Evolutionary conservation across 2,888 invertebrate species (phyloP).

Genomic region (Caenorhabditis sulstoni): DNA sequence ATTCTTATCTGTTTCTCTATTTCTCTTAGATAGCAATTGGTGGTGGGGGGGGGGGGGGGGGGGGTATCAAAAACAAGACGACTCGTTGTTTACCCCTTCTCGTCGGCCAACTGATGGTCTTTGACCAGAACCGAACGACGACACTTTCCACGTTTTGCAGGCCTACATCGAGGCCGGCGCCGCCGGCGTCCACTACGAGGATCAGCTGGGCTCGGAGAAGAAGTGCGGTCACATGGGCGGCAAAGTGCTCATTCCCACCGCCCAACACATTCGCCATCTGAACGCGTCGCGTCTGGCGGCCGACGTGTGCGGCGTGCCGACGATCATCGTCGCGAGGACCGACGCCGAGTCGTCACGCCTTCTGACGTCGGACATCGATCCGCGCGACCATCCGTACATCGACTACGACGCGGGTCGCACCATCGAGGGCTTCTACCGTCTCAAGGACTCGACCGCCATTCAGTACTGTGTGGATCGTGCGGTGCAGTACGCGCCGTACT

Average conservation of each 20-base stretch:
- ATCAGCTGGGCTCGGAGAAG: constrained; percentile 81
- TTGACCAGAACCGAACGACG: neutral
- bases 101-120: neutral
- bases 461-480: constrained; percentile 81
- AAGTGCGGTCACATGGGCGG: constrained; percentile 82
- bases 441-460: constrained; percentile 75
- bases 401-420: constrained; percentile 80
- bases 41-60: neutral
- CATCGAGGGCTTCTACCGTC: constrained; percentile 80
- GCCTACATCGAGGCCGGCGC: constrained; percentile 80
- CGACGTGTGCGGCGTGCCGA: constrained; percentile 81
- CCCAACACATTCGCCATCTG: constrained; percentile 81
- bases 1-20: too few relatives aligned
- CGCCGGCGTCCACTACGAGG: constrained; percentile 81
- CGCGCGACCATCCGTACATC: constrained; percentile 80
- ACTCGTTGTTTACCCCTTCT: constrained; percentile 20
- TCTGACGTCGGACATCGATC: constrained; percentile 81
- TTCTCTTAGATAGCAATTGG: neutral
- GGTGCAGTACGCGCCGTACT: constrained; percentile 79
- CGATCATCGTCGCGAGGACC: constrained; percentile 81
- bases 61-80: constrained; percentile 5
- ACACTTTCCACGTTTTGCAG: constrained; percentile 58
- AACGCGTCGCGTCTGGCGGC: constrained; percentile 81
- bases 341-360: constrained; percentile 81
- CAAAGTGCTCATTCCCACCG: constrained; percentile 81